Conservation (phyloP, 2,888 invertebrate species). For the Caradrina clavipalpis region DNA sequence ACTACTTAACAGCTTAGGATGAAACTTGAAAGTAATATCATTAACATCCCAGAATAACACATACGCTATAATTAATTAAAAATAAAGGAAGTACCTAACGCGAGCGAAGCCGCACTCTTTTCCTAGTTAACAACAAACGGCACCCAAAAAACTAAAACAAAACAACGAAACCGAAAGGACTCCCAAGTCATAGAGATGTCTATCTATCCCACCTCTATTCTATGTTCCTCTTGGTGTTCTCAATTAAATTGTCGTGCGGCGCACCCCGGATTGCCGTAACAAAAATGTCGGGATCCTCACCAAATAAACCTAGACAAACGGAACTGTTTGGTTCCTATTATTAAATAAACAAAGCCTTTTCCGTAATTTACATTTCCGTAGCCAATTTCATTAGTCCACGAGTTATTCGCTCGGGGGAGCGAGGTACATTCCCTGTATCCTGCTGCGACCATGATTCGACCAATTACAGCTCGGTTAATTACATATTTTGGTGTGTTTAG, state of each 20-base stretch:
- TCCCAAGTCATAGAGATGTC: background rate
- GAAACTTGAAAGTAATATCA: too few relatives aligned
- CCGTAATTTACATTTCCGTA: constrained; percentile 74
- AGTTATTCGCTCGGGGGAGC: constrained; percentile 66
- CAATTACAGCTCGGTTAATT: constrained; percentile 60
- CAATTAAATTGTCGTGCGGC: constrained; percentile 47
- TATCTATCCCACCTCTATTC: constrained; percentile 8
- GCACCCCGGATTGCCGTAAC: constrained; percentile 54
- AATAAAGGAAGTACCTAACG: too few relatives aligned
- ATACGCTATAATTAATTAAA: too few relatives aligned
- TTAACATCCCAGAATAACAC: too few relatives aligned
- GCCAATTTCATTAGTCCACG: constrained; percentile 73
- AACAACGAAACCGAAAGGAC: background rate
- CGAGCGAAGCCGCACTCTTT: too few relatives aligned
- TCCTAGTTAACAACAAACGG: too few relatives aligned
- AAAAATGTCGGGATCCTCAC: constrained; percentile 71
- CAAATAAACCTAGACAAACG: constrained; percentile 76
- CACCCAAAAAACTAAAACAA: background rate
- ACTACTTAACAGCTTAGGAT: too few relatives aligned
- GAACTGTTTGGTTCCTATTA: constrained; percentile 72
- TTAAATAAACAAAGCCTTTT: constrained; percentile 76
- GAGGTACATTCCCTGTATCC: constrained; percentile 52
- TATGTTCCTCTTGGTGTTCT: constrained; percentile 32
- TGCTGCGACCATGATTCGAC: constrained; percentile 46
- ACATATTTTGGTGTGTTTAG: constrained; percentile 57